These are phyloP conservation scores for Lamprotornis superbus DNA, from an alignment of 2,113 vertebrate genomes.

Conservation along the genomic window DNA sequence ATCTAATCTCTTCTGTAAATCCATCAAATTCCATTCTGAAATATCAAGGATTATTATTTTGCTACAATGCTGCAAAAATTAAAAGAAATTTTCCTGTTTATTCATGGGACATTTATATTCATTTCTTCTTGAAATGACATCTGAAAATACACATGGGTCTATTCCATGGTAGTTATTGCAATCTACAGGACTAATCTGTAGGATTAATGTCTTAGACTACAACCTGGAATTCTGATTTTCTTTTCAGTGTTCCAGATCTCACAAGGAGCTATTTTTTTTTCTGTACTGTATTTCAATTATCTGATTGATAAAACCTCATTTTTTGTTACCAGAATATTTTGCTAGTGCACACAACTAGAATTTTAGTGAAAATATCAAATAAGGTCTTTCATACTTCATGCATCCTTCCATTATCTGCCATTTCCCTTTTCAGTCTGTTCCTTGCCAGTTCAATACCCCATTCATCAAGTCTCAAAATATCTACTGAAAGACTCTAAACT, in stretches of 20 bases:
- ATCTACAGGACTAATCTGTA: not conserved
- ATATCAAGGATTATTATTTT: not conserved
- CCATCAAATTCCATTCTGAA: not conserved
- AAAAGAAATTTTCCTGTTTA: not conserved
- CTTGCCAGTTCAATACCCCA: not conserved
- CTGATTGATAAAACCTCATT: not conserved
- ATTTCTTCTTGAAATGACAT: not conserved
- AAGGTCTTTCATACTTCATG: not conserved
- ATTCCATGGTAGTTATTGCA: not conserved
- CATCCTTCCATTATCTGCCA: not conserved
- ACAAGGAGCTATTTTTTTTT: not conserved
- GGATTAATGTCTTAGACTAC: not conserved
- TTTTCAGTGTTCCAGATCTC: not conserved
- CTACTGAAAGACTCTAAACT: not conserved
- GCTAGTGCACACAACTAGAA: not conserved
- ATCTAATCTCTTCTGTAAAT: not conserved
- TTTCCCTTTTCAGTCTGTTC: not conserved
- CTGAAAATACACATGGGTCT: not conserved
- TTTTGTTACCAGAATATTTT: not conserved
- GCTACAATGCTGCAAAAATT: not conserved
- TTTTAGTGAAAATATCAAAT: not conserved
- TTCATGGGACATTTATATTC: not conserved
- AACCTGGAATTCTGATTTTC: not conserved
- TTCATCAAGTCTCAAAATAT: not conserved
- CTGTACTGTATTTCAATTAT: not conserved